A percentile compares a stretch with the other conserved stretches of the same genome.
These are phyloP conservation scores for Mobula birostris DNA, from an alignment of 2,113 vertebrate species.

Conservation along the genomic window DNA sequence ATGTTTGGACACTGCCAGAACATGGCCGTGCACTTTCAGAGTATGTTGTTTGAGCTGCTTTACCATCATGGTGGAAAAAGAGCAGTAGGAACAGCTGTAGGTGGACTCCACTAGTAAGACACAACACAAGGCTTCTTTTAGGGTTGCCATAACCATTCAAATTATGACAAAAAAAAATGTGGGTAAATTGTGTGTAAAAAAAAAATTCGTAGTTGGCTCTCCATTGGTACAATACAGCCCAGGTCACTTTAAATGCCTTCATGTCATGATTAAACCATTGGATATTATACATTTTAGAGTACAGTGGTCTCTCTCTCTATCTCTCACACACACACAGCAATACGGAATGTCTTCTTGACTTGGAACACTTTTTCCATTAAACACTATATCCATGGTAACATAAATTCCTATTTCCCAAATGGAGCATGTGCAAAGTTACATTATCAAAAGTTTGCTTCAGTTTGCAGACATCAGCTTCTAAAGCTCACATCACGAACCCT, in stretches of 20 bases:
- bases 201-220: not conserved
- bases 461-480: not conserved
- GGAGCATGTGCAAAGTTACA: not conserved
- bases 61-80: slow-evolving; percentile 92
- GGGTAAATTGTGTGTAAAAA: not conserved
- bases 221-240: not conserved
- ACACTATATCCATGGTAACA: not conserved
- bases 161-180: not conserved
- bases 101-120: slow-evolving; percentile 76
- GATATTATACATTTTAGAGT: not conserved
- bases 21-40: slow-evolving; percentile 85
- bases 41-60: slow-evolving; percentile 95
- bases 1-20: slow-evolving; percentile 80
- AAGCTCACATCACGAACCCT: not conserved
- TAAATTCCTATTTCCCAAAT: not conserved
- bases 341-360: not conserved
- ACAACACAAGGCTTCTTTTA: slow-evolving; percentile 29
- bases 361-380: slow-evolving; percentile 7
- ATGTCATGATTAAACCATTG: not conserved
- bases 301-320: not conserved
- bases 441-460: not conserved
- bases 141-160: not conserved
- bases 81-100: slow-evolving; percentile 90
- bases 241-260: slow-evolving; percentile 35
- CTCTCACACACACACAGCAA: not conserved